These are phyloP conservation scores for Cephalopachus bancanus DNA, from an alignment of 2,797 vertebrate genomes.

Conservation along the genomic window DNA sequence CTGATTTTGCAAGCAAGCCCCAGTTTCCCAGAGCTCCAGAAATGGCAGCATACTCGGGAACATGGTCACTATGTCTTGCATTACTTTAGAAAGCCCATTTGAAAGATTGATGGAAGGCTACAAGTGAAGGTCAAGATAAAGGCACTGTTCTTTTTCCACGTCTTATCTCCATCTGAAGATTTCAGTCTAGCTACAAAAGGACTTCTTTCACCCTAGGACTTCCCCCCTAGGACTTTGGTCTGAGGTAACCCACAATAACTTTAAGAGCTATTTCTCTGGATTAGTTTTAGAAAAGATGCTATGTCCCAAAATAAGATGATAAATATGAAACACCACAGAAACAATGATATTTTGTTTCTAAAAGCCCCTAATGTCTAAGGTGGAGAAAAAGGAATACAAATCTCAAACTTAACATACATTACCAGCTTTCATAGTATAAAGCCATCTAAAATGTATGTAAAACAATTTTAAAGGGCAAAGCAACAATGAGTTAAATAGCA, in stretches of 20 bases:
- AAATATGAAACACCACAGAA: neutral
- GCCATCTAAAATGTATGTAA: neutral
- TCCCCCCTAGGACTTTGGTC: neutral
- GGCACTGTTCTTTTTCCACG: neutral
- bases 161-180: neutral
- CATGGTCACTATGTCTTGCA: neutral
- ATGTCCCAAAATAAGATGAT: neutral
- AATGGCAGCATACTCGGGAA: neutral
- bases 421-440: slow-evolving; percentile 11
- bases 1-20: neutral
- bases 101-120: neutral
- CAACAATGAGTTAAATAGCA: neutral
- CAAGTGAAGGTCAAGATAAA: neutral
- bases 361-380: neutral
- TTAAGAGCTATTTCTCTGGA: slow-evolving; percentile 6
- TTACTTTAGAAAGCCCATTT: neutral
- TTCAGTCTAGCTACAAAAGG: neutral
- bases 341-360: slow-evolving; percentile 24
- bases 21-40: neutral
- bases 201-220: neutral
- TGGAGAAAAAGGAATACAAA: neutral
- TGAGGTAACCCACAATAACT: neutral
- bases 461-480: slow-evolving; percentile 38
- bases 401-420: slow-evolving; percentile 38
- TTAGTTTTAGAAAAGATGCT: slow-evolving; percentile 18